Conservation (phyloP, 2,888 invertebrate genomes). For the Drosophila peninsularis region DNA sequence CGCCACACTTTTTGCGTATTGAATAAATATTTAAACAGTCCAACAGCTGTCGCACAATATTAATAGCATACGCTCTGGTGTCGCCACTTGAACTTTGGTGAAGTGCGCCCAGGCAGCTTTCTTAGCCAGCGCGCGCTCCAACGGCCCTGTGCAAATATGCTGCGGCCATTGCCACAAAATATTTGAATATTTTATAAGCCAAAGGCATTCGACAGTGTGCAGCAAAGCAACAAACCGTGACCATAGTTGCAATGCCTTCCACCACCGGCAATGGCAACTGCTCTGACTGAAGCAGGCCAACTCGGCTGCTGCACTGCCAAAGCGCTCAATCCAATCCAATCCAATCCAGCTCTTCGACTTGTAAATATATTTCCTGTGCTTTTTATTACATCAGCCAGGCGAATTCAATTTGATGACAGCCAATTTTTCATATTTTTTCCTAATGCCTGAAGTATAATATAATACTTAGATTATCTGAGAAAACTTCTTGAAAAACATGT, state of each 20-base stretch:
- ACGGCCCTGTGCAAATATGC: slow-evolving; percentile 67
- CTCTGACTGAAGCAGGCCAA: slow-evolving; percentile 22
- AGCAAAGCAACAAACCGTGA: slow-evolving; percentile 61
- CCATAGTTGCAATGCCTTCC: slow-evolving; percentile 59
- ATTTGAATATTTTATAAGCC: slow-evolving; percentile 78
- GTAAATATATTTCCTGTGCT: slow-evolving; percentile 9
- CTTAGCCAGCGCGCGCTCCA: slow-evolving; percentile 10
- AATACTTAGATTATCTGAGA: too few species aligned
- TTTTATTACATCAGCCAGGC: slow-evolving; percentile 8
- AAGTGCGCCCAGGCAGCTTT: slow-evolving; percentile 6
- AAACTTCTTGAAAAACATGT: neutral
- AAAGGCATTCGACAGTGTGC: slow-evolving; percentile 62
- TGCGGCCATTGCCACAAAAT: slow-evolving; percentile 70
- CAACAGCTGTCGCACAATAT: slow-evolving; percentile 76
- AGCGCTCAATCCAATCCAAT: slow-evolving; percentile 46
- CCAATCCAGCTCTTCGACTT: slow-evolving; percentile 33
- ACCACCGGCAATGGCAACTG: neutral
- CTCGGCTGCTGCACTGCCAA: slow-evolving; percentile 42
- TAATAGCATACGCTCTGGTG: slow-evolving; percentile 69
- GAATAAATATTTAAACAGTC: slow-evolving; percentile 76
- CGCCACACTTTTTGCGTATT: slow-evolving; percentile 71
- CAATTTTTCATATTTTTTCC: neutral
- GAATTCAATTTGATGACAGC: slow-evolving; percentile 5
- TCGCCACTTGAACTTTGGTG: slow-evolving; percentile 46
- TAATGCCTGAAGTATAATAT: neutral